phyloP scores from a whole-genome alignment of 2,888 invertebrate genomes.

The Dione vanillae region DNA sequence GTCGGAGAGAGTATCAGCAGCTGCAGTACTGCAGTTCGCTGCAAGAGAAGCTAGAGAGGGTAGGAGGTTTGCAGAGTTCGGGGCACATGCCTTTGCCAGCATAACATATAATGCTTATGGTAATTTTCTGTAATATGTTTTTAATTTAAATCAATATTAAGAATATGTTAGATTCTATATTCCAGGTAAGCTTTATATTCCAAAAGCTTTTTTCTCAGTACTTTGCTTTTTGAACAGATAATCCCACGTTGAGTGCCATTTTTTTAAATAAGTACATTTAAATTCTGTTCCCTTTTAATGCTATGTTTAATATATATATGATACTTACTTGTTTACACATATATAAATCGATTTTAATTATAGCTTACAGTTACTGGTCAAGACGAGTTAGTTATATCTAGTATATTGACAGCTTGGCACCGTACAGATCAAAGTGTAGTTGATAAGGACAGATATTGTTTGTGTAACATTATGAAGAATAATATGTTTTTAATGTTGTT shows the following conservation, averaged over 20 bases:
- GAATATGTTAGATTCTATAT: no score
- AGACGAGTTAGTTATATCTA: slow-evolving; percentile 41
- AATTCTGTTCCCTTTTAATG: not conserved
- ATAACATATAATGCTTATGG: slow-evolving; percentile 75
- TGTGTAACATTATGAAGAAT: slow-evolving; percentile 17
- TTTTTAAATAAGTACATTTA: not conserved
- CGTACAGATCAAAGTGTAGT: slow-evolving; percentile 44
- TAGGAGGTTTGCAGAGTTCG: slow-evolving; percentile 71
- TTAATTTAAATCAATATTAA: no score
- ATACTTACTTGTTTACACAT: not conserved
- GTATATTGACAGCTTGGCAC: slow-evolving; percentile 31
- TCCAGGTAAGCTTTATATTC: not conserved
- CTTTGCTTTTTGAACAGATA: not conserved
- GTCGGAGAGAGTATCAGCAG: slow-evolving; percentile 69
- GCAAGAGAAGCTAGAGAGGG: slow-evolving; percentile 77
- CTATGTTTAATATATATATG: not conserved
- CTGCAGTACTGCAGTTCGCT: slow-evolving; percentile 75
- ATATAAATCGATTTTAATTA: not conserved
- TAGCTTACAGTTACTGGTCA: not conserved
- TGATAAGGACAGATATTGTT: slow-evolving; percentile 34
- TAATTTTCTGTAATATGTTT: no score
- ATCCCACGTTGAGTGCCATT: slow-evolving; percentile 2
- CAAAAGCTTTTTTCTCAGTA: not conserved
- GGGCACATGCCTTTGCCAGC: slow-evolving; percentile 76
- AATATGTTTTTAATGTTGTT: not conserved